Conservation (phyloP, 1,140 invertebrate species). For the Prorops nasuta region DNA sequence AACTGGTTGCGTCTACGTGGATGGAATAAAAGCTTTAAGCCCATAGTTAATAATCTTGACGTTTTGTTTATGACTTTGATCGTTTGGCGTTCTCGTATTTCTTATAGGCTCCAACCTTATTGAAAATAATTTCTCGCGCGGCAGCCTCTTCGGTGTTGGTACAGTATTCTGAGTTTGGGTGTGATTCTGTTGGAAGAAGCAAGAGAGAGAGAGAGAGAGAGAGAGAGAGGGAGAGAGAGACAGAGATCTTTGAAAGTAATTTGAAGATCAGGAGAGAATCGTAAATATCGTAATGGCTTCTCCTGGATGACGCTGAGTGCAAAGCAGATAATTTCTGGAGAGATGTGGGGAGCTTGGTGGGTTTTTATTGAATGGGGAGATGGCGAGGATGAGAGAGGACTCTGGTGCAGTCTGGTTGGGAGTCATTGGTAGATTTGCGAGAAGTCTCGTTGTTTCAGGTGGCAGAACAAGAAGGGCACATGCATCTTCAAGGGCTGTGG, state of each 20-base stretch:
- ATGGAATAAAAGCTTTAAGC: slow-evolving; percentile 13
- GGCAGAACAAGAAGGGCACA: no score
- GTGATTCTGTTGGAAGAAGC: not conserved
- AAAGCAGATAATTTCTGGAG: not conserved
- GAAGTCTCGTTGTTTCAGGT: no score
- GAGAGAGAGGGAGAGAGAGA: not conserved
- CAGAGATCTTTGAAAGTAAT: slow-evolving; percentile 1
- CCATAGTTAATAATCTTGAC: slow-evolving; percentile 18
- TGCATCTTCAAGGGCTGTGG: no score
- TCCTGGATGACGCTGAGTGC: not conserved
- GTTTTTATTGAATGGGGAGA: not conserved
- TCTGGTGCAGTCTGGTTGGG: no score
- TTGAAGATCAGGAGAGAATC: not conserved
- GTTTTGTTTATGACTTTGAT: slow-evolving; percentile 9
- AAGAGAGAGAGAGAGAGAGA: not conserved
- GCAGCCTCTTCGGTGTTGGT: no score
- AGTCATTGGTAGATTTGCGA: no score
- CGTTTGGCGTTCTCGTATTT: no score
- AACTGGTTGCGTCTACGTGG: slow-evolving; percentile 23
- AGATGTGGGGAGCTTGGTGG: not conserved
- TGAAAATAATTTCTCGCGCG: no score
- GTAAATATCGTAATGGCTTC: no score
- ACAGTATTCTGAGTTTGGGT: no score
- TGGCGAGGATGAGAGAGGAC: not conserved
- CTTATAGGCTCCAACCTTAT: no score